Base-by-base conservation (phyloP, 2,797 vertebrate species). In the Acipenser oxyrinchus region DNA sequence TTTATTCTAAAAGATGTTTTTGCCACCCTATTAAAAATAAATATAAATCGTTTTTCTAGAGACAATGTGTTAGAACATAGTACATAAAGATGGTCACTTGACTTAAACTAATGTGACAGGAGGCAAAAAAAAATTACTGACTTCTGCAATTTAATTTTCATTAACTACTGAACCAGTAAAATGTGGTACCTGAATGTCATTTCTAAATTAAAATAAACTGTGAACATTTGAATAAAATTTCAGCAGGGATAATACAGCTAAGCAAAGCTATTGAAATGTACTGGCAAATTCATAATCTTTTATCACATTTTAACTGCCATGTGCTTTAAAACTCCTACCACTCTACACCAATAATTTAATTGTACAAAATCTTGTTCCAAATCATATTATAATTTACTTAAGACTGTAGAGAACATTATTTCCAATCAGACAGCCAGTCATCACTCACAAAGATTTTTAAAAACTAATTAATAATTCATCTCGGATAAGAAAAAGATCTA, bases 391-490 rank as follows among this genome's bases (percentile, higher is more conserved):
- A 81, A 84, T 93, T 93, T 87, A 90, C 85, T 90, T 87, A 87
- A 85, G 93, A 88, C 87, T 87, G 85, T 86, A 89, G 80, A 89
- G 90, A 90, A 87, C 2, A 84, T 76, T 85, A 88, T 93, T 91
- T 86, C 84, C 87, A 90, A 90, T 87, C 87, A 92, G 88, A 89
- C 85, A 84, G 84, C 87, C 83, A 85, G 87, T 87, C 89, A 91
- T 90, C 90, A 89, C 82, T 86, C 84, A 84, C 84, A 88, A 91
- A 88, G 89, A 82, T 91, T 90, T 88, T 88, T 85, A 85, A 91
- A 91, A 92, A 86, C 90, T 88, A 88, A 93, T 93, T 93, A 92
- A 94, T 93, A 88, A 92, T 95, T 93, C 90, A 94, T 92, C 87
- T 86, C 84, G 80, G 83, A 94, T 93, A 90, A 92, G 88, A 85